These are phyloP conservation scores for Euthynnus affinis DNA, from an alignment of 2,797 vertebrate species.

Conservation along the genomic window DNA sequence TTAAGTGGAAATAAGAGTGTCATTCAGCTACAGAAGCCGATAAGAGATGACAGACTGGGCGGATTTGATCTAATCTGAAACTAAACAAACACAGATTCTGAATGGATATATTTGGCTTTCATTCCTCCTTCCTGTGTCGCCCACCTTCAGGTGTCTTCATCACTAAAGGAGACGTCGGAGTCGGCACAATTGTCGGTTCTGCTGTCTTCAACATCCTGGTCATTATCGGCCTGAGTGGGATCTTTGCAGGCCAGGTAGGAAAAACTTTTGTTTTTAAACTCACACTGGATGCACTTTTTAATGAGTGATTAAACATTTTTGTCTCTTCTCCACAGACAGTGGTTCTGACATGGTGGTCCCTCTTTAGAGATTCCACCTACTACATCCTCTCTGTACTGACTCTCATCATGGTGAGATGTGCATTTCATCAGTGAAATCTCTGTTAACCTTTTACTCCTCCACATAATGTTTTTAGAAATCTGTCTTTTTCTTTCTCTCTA, in stretches of 20 bases:
- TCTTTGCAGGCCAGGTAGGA: conserved; percentile 86
- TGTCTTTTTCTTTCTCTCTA: conserved; percentile 41
- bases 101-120: neutral
- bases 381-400: conserved; percentile 87
- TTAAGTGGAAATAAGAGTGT: neutral
- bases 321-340: conserved; percentile 74
- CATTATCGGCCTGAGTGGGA: conserved; percentile 87
- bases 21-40: neutral
- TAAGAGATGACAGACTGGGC: neutral
- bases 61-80: neutral
- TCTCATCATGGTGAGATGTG: conserved; percentile 84
- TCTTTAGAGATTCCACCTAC: conserved; percentile 87
- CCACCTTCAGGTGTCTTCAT: conserved; percentile 85
- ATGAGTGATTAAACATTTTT: neutral
- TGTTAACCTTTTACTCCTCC: neutral
- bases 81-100: conserved; percentile 13
- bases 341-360: conserved; percentile 87
- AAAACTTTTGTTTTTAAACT: neutral
- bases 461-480: neutral
- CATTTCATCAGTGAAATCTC: neutral
- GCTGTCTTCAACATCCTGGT: conserved; percentile 89
- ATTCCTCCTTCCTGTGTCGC: neutral
- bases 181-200: conserved; percentile 87
- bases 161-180: conserved; percentile 87
- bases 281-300: accelerated